Evolutionary conservation across 30 jellyfish, hydroid and myxozoan species (phyloP).

Genomic region (Nemopilema nomurai): DNA sequence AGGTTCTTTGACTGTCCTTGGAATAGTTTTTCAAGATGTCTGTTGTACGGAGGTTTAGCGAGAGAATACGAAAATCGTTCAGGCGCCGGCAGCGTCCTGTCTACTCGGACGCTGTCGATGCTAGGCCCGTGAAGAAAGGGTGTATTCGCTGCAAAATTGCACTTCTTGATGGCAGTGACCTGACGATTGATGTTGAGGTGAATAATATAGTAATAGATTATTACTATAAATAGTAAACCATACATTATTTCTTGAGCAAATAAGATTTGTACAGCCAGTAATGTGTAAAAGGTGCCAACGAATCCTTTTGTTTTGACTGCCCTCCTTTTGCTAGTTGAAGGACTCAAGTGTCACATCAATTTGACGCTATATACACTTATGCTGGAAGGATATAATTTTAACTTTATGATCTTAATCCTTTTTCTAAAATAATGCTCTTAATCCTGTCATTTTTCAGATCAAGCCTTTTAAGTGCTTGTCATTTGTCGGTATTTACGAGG

Average conservation of each 20-base stretch:
- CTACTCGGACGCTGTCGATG: constrained; percentile 63
- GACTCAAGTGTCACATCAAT: too few relatives aligned
- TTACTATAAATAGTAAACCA: neutral
- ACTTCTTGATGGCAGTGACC: constrained; percentile 86
- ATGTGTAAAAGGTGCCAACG: neutral
- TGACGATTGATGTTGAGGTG: constrained; percentile 89
- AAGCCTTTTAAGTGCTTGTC: too few relatives aligned
- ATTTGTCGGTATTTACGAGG: too few relatives aligned
- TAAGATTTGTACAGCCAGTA: neutral
- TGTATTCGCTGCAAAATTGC: constrained; percentile 82
- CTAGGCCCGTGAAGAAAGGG: constrained; percentile 77
- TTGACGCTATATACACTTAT: neutral
- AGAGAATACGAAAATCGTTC: constrained; percentile 71
- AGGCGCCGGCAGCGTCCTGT: constrained; percentile 58
- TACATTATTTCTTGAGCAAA: neutral
- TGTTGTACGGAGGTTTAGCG: constrained; percentile 60
- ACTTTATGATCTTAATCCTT: too few relatives aligned
- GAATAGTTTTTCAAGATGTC: constrained; percentile 22
- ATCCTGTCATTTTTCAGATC: too few relatives aligned
- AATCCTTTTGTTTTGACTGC: neutral
- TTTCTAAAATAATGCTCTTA: too few relatives aligned
- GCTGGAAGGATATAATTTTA: neutral
- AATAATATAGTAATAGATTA: neutral
- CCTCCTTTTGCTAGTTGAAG: neutral
- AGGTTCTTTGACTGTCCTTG: neutral